Conservation (phyloP, 2,888 invertebrate species). For the Apamea epomidion region DNA sequence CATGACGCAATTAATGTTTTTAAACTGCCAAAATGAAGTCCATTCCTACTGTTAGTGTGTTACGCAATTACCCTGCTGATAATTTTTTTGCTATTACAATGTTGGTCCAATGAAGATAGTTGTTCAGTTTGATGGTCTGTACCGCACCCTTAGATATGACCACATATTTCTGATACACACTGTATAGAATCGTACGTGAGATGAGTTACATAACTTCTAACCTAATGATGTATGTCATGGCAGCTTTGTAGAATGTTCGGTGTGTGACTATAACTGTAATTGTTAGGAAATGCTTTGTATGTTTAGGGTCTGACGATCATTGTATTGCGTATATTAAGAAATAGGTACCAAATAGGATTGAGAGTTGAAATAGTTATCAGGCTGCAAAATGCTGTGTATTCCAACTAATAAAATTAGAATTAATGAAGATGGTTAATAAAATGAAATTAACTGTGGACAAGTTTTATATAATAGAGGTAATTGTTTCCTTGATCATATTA, state of each 20-base stretch:
- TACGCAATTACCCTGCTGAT: too few species aligned
- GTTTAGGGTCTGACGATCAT: neutral
- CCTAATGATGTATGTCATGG: slow-evolving; percentile 7
- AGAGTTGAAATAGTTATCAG: neutral
- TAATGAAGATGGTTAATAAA: too few species aligned
- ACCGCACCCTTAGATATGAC: neutral
- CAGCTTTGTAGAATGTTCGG: slow-evolving; percentile 3
- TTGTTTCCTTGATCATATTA: too few species aligned
- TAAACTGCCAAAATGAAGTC: too few species aligned
- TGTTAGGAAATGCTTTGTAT: neutral
- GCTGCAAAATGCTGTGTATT: neutral
- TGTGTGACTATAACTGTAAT: neutral
- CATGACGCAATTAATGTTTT: too few species aligned
- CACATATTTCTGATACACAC: neutral
- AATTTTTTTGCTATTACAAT: too few species aligned
- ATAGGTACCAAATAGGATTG: neutral
- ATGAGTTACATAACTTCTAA: slow-evolving; percentile 13
- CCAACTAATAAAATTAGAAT: neutral
- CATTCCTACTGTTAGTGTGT: too few species aligned
- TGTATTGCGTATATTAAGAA: neutral
- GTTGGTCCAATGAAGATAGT: too few species aligned
- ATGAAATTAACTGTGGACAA: too few species aligned
- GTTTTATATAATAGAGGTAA: too few species aligned
- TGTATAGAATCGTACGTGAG: slow-evolving; percentile 37
- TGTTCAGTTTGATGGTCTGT: neutral